Conservation (phyloP, 2,888 invertebrate species). For the Eremobia ochroleuca region DNA sequence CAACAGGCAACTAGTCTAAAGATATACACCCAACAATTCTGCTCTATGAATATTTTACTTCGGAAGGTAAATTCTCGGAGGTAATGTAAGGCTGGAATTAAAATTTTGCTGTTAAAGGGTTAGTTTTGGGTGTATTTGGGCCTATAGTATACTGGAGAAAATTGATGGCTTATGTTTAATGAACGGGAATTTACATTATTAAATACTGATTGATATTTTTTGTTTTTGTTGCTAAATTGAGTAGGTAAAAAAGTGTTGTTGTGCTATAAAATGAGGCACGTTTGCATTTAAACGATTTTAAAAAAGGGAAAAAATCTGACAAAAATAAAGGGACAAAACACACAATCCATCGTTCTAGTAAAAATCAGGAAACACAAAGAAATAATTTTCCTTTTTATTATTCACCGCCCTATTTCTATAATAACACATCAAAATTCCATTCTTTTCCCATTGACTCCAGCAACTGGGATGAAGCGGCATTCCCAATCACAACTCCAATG, state of each 20-base stretch:
- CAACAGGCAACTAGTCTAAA: slow-evolving; percentile 58
- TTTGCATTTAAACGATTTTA: neutral
- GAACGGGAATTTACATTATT: neutral
- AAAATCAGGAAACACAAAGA: slow-evolving; percentile 11
- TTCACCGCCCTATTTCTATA: slow-evolving; percentile 37
- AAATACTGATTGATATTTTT: neutral
- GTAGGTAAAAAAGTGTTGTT: too few relatives aligned
- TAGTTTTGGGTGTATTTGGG: neutral
- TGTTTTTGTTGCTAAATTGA: neutral
- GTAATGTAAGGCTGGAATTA: slow-evolving; percentile 23
- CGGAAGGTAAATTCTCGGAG: slow-evolving; percentile 47
- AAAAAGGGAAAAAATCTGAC: neutral
- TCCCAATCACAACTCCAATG: slow-evolving; percentile 47
- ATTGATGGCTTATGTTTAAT: neutral
- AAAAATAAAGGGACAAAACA: neutral
- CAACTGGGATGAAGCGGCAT: slow-evolving; percentile 48
- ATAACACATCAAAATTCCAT: slow-evolving; percentile 59
- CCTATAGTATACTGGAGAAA: neutral
- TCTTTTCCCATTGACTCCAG: slow-evolving; percentile 47
- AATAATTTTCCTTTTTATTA: slow-evolving; percentile 25
- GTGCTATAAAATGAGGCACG: neutral
- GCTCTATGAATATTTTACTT: slow-evolving; percentile 66
- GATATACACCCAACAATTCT: slow-evolving; percentile 53
- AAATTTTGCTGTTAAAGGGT: slow-evolving; percentile 15
- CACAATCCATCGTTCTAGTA: neutral